Evolutionary conservation across 2,888 invertebrate species (phyloP).

Genomic region (Rhabditoides inermis): DNA sequence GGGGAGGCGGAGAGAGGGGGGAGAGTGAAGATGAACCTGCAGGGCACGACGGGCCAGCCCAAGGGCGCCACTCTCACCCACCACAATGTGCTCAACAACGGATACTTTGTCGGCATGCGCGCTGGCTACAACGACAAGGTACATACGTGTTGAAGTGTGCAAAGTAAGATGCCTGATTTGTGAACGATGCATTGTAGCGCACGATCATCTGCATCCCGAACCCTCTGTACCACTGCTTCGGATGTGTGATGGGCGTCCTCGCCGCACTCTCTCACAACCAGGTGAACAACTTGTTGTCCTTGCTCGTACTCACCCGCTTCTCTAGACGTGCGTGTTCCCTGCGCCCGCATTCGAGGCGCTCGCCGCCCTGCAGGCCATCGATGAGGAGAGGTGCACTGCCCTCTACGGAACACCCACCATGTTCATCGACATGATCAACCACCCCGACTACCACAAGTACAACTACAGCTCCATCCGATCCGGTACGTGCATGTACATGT

Average conservation of each 20-base stretch:
- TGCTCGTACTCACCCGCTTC: no score
- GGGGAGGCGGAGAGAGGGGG: neutral
- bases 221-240: constrained; percentile 66
- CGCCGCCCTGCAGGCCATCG: constrained; percentile 63
- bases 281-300: no score
- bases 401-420: constrained; percentile 58
- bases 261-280: constrained; percentile 59
- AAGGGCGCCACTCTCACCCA: constrained; percentile 67
- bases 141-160: no score
- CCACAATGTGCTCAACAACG: constrained; percentile 69
- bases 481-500: no score
- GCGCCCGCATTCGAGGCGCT: constrained; percentile 59
- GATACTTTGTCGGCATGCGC: constrained; percentile 61
- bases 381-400: constrained; percentile 62
- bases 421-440: constrained; percentile 57
- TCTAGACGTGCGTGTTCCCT: constrained; percentile 54
- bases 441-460: constrained; percentile 52
- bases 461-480: constrained; percentile 49
- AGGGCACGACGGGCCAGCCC: constrained; percentile 72
- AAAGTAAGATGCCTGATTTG: neutral
- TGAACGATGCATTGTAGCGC: constrained; percentile 11
- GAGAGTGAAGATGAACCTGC: constrained; percentile 8
- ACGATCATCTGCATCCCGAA: constrained; percentile 49
- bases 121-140: constrained; percentile 53
- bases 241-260: constrained; percentile 64